Conservation (phyloP, 2,888 invertebrate species). For the Helleia helle region DNA sequence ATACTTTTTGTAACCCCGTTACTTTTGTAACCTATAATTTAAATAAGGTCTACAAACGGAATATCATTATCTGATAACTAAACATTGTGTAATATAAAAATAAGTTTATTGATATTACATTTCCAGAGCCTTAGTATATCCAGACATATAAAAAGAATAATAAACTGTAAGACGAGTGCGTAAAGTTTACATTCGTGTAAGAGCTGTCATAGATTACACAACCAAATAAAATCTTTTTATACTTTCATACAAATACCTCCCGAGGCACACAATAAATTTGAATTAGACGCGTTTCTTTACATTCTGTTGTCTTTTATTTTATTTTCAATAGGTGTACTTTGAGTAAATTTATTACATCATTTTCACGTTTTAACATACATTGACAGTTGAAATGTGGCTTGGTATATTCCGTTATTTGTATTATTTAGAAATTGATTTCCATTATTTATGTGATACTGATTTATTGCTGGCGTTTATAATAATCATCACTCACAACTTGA, state of each 20-base stretch:
- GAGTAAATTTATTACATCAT: neutral
- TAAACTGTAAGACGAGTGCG: neutral
- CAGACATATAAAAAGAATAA: too few species aligned
- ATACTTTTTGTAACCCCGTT: neutral
- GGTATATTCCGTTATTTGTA: too few species aligned
- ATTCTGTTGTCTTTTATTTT: neutral
- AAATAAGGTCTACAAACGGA: too few species aligned
- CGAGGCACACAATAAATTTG: conserved; percentile 5
- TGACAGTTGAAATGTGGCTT: neutral
- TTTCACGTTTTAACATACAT: neutral
- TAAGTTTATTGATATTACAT: conserved; percentile 5
- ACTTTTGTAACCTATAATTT: too few species aligned
- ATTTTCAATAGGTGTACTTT: neutral
- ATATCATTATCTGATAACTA: conserved; percentile 1
- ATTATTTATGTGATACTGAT: too few species aligned
- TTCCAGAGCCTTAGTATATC: too few species aligned
- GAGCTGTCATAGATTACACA: neutral
- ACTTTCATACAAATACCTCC: conserved; percentile 1
- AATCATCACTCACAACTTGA: too few species aligned
- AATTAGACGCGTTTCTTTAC: neutral
- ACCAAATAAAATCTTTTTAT: conserved; percentile 8
- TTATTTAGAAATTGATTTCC: too few species aligned
- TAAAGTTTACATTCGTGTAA: neutral
- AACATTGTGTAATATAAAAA: conserved; percentile 4
- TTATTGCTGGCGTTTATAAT: too few species aligned